Conservation (phyloP, 1,140 invertebrate genomes). For the Rhyacophila brunnea region DNA sequence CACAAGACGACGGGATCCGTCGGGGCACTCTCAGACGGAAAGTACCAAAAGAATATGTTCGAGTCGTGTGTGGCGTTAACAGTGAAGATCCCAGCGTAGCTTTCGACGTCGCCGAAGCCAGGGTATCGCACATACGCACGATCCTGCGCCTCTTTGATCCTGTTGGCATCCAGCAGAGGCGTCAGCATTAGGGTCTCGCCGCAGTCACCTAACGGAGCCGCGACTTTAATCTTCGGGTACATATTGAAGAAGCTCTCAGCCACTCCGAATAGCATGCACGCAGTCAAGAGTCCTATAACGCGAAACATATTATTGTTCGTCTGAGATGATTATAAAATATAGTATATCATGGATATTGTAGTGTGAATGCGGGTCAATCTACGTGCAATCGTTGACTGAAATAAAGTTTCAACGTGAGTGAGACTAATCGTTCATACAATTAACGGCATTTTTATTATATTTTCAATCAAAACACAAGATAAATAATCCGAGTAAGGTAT, state of each 20-base stretch:
- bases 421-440: too few species aligned
- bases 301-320: too few species aligned
- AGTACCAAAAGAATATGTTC: constrained; percentile 80
- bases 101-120: constrained; percentile 41
- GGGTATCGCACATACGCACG: constrained; percentile 44
- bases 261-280: background rate
- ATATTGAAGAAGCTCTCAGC: constrained; percentile 1
- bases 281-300: too few species aligned
- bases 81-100: constrained; percentile 70
- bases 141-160: constrained; percentile 41
- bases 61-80: constrained; percentile 65
- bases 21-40: constrained; percentile 55
- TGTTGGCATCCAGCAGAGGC: constrained; percentile 61
- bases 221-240: background rate
- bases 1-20: constrained; percentile 66
- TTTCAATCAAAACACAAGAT: too few species aligned
- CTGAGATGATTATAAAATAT: too few species aligned
- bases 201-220: constrained; percentile 45
- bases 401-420: too few species aligned
- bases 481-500: too few species aligned
- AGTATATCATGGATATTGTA: too few species aligned
- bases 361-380: too few species aligned
- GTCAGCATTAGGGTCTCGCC: constrained; percentile 65
- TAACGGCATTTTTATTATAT: too few species aligned
- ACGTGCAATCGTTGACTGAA: too few species aligned